Conservation (phyloP, 2,797 vertebrate species). For the Sebastiscus albofasciatus region DNA sequence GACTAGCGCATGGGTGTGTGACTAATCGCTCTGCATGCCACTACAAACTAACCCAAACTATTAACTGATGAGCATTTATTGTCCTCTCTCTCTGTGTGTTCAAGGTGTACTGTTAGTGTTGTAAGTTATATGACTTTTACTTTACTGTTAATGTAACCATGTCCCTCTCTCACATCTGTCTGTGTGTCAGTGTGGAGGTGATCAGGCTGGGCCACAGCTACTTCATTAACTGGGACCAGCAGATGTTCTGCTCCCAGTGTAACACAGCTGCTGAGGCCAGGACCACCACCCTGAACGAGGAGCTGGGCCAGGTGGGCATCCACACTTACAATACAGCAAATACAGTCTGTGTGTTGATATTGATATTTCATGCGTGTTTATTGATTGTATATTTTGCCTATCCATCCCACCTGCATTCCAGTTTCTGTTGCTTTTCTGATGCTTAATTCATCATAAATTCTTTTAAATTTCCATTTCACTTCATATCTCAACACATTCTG, state of each 20-base stretch:
- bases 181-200: constrained; percentile 89
- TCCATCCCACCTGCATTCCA: neutral
- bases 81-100: neutral
- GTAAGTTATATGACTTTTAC: neutral
- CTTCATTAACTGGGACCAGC: constrained; percentile 97
- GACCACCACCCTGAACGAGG: constrained; percentile 93
- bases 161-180: neutral
- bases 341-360: neutral
- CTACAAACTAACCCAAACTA: neutral
- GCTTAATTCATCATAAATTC: neutral
- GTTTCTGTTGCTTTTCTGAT: neutral
- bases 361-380: neutral
- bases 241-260: constrained; percentile 90
- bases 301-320: constrained; percentile 88
- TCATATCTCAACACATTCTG: neutral
- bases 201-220: constrained; percentile 96
- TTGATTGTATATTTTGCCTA: neutral
- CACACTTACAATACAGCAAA: neutral
- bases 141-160: neutral
- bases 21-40: neutral
- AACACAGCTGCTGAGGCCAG: constrained; percentile 90
- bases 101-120: neutral
- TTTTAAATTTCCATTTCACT: neutral
- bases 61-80: neutral
- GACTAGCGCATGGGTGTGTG: neutral